Evolutionary conservation across 2,797 vertebrate species (phyloP), one percentile per base, ranked within the genome.

Genomic region (Crocidura indochinensis): DNA sequence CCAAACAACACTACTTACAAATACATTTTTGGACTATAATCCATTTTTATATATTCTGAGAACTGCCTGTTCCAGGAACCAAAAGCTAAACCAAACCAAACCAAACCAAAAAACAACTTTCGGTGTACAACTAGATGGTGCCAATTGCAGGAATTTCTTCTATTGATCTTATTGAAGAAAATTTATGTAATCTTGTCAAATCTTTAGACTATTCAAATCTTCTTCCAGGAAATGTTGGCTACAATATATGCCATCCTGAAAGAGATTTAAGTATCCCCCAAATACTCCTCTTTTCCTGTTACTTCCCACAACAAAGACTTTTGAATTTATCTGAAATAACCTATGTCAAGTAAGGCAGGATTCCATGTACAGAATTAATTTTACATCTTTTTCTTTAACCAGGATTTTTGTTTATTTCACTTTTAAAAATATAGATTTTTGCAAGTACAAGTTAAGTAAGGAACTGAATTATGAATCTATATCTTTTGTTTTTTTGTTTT

Each of bases 21-120:
- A 91, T 75, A 84, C 89, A 87, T 91, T 93, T 96, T 95, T 96
- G 87, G 91, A 93, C 81, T 87, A 71, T 93, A 90, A 96, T 93
- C 92, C 93, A 90, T 80, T 86, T 94, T 65, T 84, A 87, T 93
- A 64, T 26, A 87, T 20, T 64, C 87, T 9, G 60, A 93, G 82
- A 51, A 56, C 83, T 92, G 84, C 47, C 31, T 93, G 85, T 87
- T 91, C 71, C 14, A 14, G 31, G 12, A 49, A 22, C 84, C 56
- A 60, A 60, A 22, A 60, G 3, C 56, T 20, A 60, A 60, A 60
- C 17, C 17, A 60, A 60, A 60, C 17, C 17, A 60, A 60, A 60
- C 19, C 22, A 60, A 20, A 49, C 71, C 65, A 29, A 60, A 29
- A 73, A 47, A 67, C 22, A 31, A 71, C 51, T 84, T 83, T 38